These are phyloP conservation scores for Aphrophora alni DNA, from an alignment of 2,888 invertebrate genomes.

Conservation along the genomic window DNA sequence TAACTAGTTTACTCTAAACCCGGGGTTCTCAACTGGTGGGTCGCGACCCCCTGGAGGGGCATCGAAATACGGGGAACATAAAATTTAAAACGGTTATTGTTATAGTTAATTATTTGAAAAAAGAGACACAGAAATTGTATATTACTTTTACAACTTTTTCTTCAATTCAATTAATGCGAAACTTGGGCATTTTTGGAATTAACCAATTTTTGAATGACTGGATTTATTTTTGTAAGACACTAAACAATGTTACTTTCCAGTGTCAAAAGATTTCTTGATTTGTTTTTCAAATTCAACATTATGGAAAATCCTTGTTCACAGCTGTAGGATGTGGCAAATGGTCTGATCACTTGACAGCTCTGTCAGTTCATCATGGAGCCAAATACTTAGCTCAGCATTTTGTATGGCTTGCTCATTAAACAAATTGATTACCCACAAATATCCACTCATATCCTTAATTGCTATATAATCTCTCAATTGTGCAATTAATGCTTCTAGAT, in stretches of 20 bases:
- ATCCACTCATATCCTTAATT: constrained; percentile 17
- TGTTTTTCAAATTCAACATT: constrained; percentile 22
- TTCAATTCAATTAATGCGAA: neutral
- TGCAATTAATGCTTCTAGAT: constrained; percentile 8
- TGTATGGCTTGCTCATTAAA: neutral
- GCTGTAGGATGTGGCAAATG: constrained; percentile 16
- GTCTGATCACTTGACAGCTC: constrained; percentile 12
- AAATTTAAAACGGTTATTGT: neutral
- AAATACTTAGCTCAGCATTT: constrained; percentile 12
- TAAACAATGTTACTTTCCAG: constrained; percentile 9
- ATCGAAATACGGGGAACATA: too few species aligned
- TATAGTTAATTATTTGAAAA: neutral
- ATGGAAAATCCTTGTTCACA: constrained; percentile 24
- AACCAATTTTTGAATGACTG: constrained; percentile 19
- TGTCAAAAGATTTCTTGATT: constrained; percentile 15
- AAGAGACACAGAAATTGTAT: neutral
- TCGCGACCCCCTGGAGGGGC: too few species aligned
- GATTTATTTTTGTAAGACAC: constrained; percentile 7
- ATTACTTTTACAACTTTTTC: neutral
- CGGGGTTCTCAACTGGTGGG: too few species aligned
- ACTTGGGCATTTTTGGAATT: constrained; percentile 12
- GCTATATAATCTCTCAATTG: constrained; percentile 12
- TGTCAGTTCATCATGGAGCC: constrained; percentile 17
- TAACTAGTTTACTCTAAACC: too few species aligned
- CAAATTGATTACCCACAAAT: neutral